Evolutionary conservation across 2,113 vertebrate genomes (phyloP).

Genomic region (Prunella himalayana): DNA sequence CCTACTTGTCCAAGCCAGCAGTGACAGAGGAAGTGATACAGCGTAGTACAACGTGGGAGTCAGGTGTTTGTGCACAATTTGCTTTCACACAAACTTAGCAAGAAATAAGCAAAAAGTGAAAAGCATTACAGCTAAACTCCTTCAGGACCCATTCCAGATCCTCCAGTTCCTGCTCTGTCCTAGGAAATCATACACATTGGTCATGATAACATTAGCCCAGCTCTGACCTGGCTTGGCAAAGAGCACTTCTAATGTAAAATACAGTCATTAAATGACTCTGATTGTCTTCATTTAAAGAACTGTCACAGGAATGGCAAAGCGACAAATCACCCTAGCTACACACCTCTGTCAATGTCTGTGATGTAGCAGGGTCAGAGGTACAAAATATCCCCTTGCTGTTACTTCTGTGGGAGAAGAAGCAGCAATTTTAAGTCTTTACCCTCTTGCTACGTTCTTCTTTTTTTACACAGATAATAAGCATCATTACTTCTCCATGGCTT

Average conservation of each 20-base stretch:
- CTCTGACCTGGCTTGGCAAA: background rate
- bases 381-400: background rate
- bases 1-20: background rate
- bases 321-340: background rate
- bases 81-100: background rate
- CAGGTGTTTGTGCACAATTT: background rate
- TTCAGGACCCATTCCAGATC: background rate
- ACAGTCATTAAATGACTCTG: background rate
- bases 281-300: background rate
- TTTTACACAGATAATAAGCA: background rate
- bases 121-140: background rate
- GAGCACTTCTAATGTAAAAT: background rate
- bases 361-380: background rate
- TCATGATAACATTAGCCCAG: background rate
- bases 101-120: background rate
- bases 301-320: background rate
- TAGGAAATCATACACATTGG: background rate
- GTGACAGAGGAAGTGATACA: background rate
- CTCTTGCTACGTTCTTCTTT: background rate
- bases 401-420: background rate
- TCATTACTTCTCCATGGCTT: background rate
- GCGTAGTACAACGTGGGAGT: background rate
- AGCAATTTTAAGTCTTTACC: background rate
- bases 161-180: background rate
- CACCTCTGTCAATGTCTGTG: background rate